A percentile compares a stretch with the other conserved stretches of the same genome.
phyloP scores from a whole-genome alignment of 1,140 invertebrate genomes.

The Micrasema longulum region DNA sequence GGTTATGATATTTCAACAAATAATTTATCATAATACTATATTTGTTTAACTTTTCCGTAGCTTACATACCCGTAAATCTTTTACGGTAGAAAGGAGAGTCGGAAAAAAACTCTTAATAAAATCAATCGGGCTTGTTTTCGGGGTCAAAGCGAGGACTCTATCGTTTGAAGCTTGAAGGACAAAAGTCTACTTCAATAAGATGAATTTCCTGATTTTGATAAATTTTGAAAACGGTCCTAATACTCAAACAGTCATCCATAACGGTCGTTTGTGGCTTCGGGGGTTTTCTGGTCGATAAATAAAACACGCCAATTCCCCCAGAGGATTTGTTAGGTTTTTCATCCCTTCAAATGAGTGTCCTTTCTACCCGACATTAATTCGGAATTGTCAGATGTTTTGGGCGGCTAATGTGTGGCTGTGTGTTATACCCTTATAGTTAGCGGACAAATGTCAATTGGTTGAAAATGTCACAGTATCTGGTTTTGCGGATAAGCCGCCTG shows the following conservation, averaged over 20 bases:
- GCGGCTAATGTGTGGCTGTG: slow-evolving; percentile 12
- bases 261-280: slow-evolving; percentile 11
- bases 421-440: too few relatives aligned
- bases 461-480: slow-evolving; percentile 3
- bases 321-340: slow-evolving; percentile 31
- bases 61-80: too few relatives aligned
- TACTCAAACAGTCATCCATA: slow-evolving; percentile 27
- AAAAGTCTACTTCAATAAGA: too few relatives aligned
- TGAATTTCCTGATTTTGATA: slow-evolving; percentile 27
- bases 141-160: too few relatives aligned
- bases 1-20: too few relatives aligned
- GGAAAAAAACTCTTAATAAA: too few relatives aligned
- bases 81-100: too few relatives aligned
- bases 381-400: slow-evolving; percentile 12
- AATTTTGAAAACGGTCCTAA: background rate
- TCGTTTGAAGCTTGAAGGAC: too few relatives aligned
- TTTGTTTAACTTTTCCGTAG: too few relatives aligned
- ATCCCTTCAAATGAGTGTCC: slow-evolving; percentile 16
- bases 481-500: slow-evolving; percentile 11
- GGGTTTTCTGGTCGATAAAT: slow-evolving; percentile 30
- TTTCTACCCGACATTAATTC: slow-evolving; percentile 19
- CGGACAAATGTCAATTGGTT: slow-evolving; percentile 21
- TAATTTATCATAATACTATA: too few relatives aligned
- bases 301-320: slow-evolving; percentile 15
- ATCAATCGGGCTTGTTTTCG: too few relatives aligned